These are phyloP conservation scores for Ciconia stormi DNA, from an alignment of 2,113 vertebrate genomes.

Conservation along the genomic window DNA sequence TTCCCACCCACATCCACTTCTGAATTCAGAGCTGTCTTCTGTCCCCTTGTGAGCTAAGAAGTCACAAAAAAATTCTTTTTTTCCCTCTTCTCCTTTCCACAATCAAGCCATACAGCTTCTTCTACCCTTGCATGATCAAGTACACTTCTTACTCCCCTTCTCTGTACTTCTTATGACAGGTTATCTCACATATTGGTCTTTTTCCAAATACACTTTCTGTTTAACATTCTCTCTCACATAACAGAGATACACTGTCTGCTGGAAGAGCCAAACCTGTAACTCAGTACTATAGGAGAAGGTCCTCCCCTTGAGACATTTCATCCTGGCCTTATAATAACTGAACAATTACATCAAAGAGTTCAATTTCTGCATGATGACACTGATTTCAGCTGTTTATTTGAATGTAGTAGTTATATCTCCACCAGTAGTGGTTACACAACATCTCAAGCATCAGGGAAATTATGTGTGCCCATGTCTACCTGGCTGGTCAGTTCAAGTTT, in stretches of 20 bases:
- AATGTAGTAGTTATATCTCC: neutral
- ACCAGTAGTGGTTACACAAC: neutral
- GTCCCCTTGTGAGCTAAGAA: neutral
- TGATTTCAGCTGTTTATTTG: neutral
- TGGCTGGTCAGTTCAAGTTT: neutral
- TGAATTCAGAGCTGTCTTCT: neutral
- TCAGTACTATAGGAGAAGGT: neutral
- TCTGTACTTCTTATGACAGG: neutral
- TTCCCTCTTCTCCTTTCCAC: neutral
- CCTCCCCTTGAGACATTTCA: neutral
- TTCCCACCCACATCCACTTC: neutral
- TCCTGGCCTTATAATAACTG: neutral
- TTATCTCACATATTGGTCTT: neutral
- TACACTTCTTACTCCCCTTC: neutral
- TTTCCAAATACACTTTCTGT: neutral
- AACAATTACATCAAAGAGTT: neutral
- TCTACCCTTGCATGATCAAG: neutral
- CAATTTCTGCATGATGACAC: neutral
- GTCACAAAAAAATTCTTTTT: neutral
- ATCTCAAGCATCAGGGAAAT: neutral
- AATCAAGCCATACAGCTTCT: neutral
- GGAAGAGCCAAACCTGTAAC: neutral
- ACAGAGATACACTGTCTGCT: neutral
- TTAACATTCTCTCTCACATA: neutral
- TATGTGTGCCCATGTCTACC: neutral